phyloP scores from a whole-genome alignment of 2,888 invertebrate genomes.

The Cordilura impudica region DNA sequence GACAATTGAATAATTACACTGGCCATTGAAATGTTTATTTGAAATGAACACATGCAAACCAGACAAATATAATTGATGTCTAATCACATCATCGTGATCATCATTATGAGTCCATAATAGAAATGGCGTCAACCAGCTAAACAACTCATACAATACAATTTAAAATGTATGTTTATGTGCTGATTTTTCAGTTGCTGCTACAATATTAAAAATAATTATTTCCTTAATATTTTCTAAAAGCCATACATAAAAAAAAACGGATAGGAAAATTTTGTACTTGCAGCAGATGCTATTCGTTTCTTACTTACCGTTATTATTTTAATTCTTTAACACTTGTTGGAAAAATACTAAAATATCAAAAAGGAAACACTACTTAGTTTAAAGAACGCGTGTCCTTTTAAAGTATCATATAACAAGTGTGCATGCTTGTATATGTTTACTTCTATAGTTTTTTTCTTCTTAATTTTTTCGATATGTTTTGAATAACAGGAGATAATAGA shows the following conservation, averaged over 20 bases:
- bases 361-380: conserved; percentile 51
- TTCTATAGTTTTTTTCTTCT: conserved; percentile 19
- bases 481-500: conserved; percentile 14
- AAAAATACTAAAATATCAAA: conserved; percentile 21
- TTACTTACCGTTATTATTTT: conserved; percentile 34
- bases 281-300: conserved; percentile 50
- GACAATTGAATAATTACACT: conserved; percentile 72
- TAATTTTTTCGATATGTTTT: not conserved
- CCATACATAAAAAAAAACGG: not conserved
- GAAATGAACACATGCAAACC: conserved; percentile 22
- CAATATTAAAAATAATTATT: too few species aligned
- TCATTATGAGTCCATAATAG: conserved; percentile 6
- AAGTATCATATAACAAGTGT: conserved; percentile 58
- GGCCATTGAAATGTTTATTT: conserved; percentile 21
- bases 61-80: conserved; percentile 43
- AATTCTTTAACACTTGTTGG: conserved; percentile 48
- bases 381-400: conserved; percentile 53
- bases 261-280: conserved; percentile 11
- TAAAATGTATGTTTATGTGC: not conserved
- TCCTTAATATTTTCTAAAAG: conserved; percentile 8
- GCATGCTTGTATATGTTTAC: conserved; percentile 4
- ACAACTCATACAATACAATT: not conserved
- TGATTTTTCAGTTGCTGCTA: not conserved
- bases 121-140: conserved; percentile 50
- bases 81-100: conserved; percentile 32